Percentiles rank a stretch among this genome's conserved stretches.
These are phyloP conservation scores for Hermetia illucens DNA, from an alignment of 1,140 invertebrate species.

Conservation along the genomic window DNA sequence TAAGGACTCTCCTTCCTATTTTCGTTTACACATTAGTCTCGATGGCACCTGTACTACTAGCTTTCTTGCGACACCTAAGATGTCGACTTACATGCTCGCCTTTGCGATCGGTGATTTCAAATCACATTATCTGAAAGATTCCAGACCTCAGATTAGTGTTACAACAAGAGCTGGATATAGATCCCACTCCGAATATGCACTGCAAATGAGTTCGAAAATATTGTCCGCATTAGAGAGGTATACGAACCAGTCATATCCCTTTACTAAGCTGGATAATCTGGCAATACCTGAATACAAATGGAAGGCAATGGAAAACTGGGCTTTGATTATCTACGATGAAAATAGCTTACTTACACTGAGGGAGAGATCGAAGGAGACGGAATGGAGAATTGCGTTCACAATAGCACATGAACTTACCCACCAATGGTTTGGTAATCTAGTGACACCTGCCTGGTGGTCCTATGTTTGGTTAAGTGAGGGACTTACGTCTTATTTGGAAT, in stretches of 20 bases:
- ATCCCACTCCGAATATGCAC: slow-evolving; percentile 38
- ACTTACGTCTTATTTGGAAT: slow-evolving; percentile 52
- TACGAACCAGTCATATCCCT: slow-evolving; percentile 31
- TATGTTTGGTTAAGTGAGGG: slow-evolving; percentile 42
- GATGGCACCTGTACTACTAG: slow-evolving; percentile 14
- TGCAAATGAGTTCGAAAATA: slow-evolving; percentile 37
- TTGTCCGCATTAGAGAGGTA: slow-evolving; percentile 36
- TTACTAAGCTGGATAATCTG: slow-evolving; percentile 48
- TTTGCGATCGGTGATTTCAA: slow-evolving; percentile 55
- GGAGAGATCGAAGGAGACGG: too few species aligned
- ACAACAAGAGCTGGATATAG: slow-evolving; percentile 39
- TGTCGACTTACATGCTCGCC: slow-evolving; percentile 63
- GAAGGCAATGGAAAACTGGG: slow-evolving; percentile 78
- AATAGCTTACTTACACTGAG: too few species aligned
- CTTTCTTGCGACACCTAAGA: slow-evolving; percentile 41
- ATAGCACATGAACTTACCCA: slow-evolving; percentile 49
- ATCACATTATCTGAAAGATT: slow-evolving; percentile 18
- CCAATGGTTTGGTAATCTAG: slow-evolving; percentile 58
- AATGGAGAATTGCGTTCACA: slow-evolving; percentile 11
- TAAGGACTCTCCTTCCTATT: too few species aligned
- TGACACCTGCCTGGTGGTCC: slow-evolving; percentile 37
- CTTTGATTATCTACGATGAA: slow-evolving; percentile 53
- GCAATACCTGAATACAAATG: slow-evolving; percentile 65
- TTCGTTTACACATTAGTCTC: too few species aligned
- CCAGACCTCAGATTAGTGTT: slow-evolving; percentile 43